Conservation (phyloP, 1,140 invertebrate species). For the Battus philenor region DNA sequence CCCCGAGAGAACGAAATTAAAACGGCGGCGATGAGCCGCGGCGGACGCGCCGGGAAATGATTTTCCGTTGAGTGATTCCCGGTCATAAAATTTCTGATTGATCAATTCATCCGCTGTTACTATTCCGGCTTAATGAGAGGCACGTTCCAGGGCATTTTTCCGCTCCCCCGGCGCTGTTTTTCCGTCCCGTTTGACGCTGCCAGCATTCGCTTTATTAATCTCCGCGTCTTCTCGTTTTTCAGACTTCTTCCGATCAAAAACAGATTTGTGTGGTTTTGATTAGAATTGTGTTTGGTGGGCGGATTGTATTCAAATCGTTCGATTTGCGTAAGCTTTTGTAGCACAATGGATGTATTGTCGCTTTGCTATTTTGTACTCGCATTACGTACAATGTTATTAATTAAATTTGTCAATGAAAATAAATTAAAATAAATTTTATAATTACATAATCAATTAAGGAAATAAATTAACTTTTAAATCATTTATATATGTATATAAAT, state of each 20-base stretch:
- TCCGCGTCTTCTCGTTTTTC: conserved; percentile 22
- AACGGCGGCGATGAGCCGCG: conserved; percentile 67
- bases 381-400: no score
- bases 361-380: no score
- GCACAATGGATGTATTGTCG: no score
- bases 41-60: conserved; percentile 65
- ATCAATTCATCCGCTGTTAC: conserved; percentile 72
- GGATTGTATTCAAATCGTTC: no score
- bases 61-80: conserved; percentile 72
- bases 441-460: no score
- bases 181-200: conserved; percentile 60
- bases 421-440: no score
- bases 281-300: no score
- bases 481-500: no score
- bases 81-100: conserved; percentile 73
- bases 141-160: conserved; percentile 55
- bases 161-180: conserved; percentile 49
- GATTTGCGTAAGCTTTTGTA: no score
- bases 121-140: conserved; percentile 66
- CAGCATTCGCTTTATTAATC: conserved; percentile 65
- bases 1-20: conserved; percentile 70
- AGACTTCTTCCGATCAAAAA: conserved; percentile 37
- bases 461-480: no score
- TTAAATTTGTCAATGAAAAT: no score
- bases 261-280: conserved; percentile 33